These are phyloP conservation scores for Acrocephalus scirpaceus DNA, from an alignment of 2,797 vertebrate species.

Conservation along the genomic window DNA sequence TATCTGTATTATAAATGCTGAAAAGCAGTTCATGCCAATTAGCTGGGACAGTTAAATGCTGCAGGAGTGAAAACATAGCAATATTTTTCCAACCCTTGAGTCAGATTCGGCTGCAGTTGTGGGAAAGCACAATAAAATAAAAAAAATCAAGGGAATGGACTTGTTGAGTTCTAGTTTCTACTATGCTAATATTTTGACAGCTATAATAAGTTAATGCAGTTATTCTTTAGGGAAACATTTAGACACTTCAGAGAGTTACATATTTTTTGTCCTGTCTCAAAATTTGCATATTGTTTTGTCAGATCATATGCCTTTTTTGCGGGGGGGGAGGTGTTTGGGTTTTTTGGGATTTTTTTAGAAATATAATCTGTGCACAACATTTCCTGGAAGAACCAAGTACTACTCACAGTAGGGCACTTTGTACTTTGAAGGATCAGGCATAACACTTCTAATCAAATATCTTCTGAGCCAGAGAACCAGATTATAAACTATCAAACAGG, in stretches of 20 bases:
- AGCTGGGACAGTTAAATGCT: neutral
- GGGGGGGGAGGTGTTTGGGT: too few relatives aligned
- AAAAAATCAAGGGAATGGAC: neutral
- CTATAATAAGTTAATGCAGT: neutral
- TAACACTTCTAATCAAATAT: neutral
- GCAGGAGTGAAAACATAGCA: neutral
- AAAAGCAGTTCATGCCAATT: neutral
- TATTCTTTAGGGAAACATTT: neutral
- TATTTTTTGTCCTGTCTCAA: neutral
- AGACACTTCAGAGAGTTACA: neutral
- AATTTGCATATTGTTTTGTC: neutral
- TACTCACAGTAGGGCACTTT: neutral
- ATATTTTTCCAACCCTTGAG: neutral
- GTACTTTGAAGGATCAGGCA: neutral
- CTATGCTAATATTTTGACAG: neutral
- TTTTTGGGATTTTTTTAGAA: too few relatives aligned
- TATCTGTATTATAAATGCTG: neutral
- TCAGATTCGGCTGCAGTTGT: neutral
- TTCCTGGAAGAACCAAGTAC: neutral
- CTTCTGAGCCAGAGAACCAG: neutral
- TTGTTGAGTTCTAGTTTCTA: constrained; percentile 5
- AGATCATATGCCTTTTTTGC: neutral
- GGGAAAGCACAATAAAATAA: constrained; percentile 2
- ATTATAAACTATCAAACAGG: neutral
- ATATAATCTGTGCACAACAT: neutral